Percentiles rank a stretch among this genome's conserved stretches.
phyloP scores from a whole-genome alignment of 2,797 vertebrate species.

The Cuculus canorus region DNA sequence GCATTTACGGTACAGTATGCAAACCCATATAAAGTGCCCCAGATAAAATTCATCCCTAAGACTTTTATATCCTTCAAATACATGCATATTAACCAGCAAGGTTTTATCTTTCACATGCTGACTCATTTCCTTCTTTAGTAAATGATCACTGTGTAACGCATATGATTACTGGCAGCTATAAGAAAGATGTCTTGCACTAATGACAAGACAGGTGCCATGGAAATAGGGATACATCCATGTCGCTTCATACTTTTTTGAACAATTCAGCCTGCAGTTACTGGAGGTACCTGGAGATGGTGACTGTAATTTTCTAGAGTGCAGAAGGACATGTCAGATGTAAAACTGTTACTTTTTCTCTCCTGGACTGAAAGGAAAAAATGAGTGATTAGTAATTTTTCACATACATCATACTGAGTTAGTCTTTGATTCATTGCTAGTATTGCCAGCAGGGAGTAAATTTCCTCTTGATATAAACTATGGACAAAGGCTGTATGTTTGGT shows the following conservation, averaged over 20 bases:
- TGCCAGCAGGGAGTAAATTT: neutral
- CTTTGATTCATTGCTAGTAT: neutral
- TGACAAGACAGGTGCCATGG: neutral
- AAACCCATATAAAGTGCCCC: neutral
- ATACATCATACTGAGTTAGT: neutral
- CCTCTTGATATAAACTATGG: neutral
- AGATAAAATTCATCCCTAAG: neutral
- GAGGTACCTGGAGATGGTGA: neutral
- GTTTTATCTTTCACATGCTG: slow-evolving; percentile 1
- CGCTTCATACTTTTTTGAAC: neutral
- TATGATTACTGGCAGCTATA: neutral
- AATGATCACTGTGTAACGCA: neutral
- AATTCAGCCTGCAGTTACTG: slow-evolving; percentile 21
- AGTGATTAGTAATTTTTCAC: neutral
- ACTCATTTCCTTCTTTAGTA: slow-evolving; percentile 1
- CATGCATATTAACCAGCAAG: neutral
- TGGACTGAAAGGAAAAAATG: neutral
- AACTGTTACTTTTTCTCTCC: neutral
- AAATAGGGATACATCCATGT: neutral
- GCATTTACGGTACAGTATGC: slow-evolving; percentile 10
- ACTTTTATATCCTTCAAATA: neutral
- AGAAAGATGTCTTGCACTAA: neutral
- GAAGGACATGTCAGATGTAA: neutral
- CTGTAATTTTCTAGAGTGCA: neutral
- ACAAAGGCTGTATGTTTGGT: neutral